phyloP scores from a whole-genome alignment of 1,140 invertebrate genomes.

The Hermatobates lingyangjiaoensis region DNA sequence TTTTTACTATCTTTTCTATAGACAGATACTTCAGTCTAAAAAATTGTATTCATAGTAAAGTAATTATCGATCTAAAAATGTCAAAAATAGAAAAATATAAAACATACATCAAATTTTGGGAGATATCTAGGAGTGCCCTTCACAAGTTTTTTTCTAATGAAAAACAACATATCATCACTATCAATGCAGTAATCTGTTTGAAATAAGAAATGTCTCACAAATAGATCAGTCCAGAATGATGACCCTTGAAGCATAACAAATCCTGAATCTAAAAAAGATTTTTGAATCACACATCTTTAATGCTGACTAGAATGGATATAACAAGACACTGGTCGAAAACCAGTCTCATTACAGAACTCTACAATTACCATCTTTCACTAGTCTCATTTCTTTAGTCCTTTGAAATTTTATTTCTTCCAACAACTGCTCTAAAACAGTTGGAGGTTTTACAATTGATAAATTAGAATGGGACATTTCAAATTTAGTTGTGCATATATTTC shows the following conservation, averaged over 20 bases:
- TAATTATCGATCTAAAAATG: background rate
- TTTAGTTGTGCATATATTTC: no score
- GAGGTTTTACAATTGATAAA: conserved; percentile 11
- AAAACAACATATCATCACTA: conserved; percentile 88
- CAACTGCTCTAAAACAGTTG: conserved; percentile 36
- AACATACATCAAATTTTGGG: conserved; percentile 66
- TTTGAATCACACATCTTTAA: background rate
- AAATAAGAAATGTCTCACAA: conserved; percentile 84
- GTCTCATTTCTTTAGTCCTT: conserved; percentile 67
- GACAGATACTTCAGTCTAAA: conserved; percentile 79
- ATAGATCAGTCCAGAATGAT: conserved; percentile 90
- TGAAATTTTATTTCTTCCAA: conserved; percentile 81
- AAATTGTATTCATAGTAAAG: conserved; percentile 13
- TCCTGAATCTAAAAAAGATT: conserved; percentile 47
- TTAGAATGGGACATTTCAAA: conserved; percentile 1
- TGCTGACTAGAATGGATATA: background rate
- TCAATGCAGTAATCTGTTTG: conserved; percentile 67
- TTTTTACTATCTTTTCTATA: conserved; percentile 93
- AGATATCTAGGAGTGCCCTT: conserved; percentile 66
- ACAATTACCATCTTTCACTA: conserved; percentile 59
- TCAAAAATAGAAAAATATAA: background rate
- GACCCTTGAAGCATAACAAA: conserved; percentile 79
- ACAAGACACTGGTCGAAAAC: background rate
- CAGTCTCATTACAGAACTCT: background rate
- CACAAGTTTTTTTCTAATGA: conserved; percentile 78